Conservation (phyloP, 2,113 vertebrate species). For the Sebastes schlegelii region DNA sequence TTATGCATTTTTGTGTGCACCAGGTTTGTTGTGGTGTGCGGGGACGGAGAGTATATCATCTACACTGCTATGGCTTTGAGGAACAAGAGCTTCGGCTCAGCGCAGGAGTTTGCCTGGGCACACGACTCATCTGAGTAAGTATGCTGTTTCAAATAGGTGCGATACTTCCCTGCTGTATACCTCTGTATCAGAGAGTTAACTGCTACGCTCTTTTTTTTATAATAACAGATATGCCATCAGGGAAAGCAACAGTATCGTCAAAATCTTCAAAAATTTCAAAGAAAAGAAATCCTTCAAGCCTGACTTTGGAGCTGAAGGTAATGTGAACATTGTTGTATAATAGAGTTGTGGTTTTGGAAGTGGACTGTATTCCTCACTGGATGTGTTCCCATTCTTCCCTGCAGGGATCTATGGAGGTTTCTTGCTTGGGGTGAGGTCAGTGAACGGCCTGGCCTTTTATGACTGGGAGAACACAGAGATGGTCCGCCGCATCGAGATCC, state of each 20-base stretch:
- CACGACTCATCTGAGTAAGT: slow-evolving; percentile 99
- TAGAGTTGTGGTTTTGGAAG: neutral
- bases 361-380: neutral
- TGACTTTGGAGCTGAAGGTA: slow-evolving; percentile 98
- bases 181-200: neutral
- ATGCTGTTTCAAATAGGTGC: neutral
- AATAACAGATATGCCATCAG: slow-evolving; percentile 92
- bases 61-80: slow-evolving; percentile 98
- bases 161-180: neutral
- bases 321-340: neutral
- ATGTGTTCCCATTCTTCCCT: neutral
- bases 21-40: slow-evolving; percentile 97
- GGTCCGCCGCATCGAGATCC: slow-evolving; percentile 98
- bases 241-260: slow-evolving; percentile 96
- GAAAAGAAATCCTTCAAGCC: slow-evolving; percentile 99
- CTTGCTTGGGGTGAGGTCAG: slow-evolving; percentile 94
- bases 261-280: slow-evolving; percentile 99
- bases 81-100: slow-evolving; percentile 99
- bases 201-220: neutral
- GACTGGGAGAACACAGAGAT: slow-evolving; percentile 99
- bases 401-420: slow-evolving; percentile 97
- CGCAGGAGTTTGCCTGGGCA: slow-evolving; percentile 98
- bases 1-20: slow-evolving; percentile 15
- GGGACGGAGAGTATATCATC: slow-evolving; percentile 99
- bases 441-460: slow-evolving; percentile 97